phyloP scores from a whole-genome alignment of 1,140 invertebrate species.

The Colletes gigas region DNA sequence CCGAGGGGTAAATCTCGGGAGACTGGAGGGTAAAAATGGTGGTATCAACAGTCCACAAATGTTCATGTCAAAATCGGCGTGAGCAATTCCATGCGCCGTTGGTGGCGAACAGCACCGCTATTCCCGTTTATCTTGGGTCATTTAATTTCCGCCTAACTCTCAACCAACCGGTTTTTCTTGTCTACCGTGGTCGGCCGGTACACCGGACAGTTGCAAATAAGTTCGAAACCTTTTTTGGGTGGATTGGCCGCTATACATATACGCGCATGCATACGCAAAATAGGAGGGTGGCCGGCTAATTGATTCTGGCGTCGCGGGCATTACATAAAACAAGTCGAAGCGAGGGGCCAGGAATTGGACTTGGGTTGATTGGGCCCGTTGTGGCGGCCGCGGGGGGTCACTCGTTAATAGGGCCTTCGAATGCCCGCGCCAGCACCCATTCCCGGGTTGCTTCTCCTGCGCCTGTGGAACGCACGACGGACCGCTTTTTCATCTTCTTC shows the following conservation, averaged over 20 bases:
- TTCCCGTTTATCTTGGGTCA: conserved; percentile 53
- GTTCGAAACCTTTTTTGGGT: conserved; percentile 47
- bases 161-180: conserved; percentile 57
- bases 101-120: conserved; percentile 36
- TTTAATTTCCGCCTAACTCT: conserved; percentile 64
- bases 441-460: not conserved
- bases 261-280: conserved; percentile 63
- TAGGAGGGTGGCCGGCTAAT: conserved; percentile 69
- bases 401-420: conserved; percentile 70
- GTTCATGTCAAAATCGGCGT: conserved; percentile 53
- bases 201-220: conserved; percentile 65
- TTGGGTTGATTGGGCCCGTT: conserved; percentile 64
- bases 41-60: conserved; percentile 20
- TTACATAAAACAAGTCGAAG: conserved; percentile 71
- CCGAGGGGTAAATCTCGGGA: too few species aligned
- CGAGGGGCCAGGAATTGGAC: conserved; percentile 52
- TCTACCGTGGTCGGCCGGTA: conserved; percentile 40
- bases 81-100: conserved; percentile 28
- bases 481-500: conserved; percentile 65
- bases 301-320: conserved; percentile 71
- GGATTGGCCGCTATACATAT: conserved; percentile 54
- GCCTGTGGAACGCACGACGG: conserved; percentile 25
- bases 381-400: conserved; percentile 60
- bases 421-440: conserved; percentile 50
- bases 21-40: not conserved